Percentiles rank a stretch among this genome's conserved stretches.
Evolutionary conservation across 1,140 invertebrate species (phyloP).

Genomic region (Apis cerana): DNA sequence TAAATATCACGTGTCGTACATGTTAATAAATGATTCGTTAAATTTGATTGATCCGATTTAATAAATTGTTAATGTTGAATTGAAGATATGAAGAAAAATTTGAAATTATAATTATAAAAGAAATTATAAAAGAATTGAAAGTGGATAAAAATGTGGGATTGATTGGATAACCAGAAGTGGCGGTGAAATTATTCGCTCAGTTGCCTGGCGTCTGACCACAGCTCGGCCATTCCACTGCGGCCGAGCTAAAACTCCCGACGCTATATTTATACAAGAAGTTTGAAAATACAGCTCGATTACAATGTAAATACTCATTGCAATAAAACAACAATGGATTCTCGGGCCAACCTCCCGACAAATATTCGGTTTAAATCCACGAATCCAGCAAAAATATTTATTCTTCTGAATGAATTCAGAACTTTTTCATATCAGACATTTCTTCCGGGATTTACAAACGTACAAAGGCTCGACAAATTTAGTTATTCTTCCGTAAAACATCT

Average conservation of each 20-base stretch:
- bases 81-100: too few species aligned
- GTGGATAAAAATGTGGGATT: not conserved
- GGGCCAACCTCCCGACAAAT: too few species aligned
- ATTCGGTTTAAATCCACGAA: not conserved
- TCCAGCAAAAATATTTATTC: not conserved
- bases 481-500: too few species aligned
- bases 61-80: too few species aligned
- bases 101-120: not conserved
- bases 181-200: not conserved
- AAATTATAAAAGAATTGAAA: not conserved
- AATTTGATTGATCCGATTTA: too few species aligned
- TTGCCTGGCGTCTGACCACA: conserved; percentile 8
- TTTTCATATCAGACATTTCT: too few species aligned
- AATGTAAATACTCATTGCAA: conserved; percentile 6
- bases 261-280: conserved; percentile 17
- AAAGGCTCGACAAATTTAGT: too few species aligned
- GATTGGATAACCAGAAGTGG: not conserved
- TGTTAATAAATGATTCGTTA: too few species aligned
- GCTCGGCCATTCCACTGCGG: not conserved
- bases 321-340: not conserved
- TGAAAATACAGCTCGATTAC: conserved; percentile 9
- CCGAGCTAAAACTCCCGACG: not conserved
- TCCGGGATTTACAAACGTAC: too few species aligned
- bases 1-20: too few species aligned
- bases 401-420: not conserved